Percentiles rank a stretch among this genome's conserved stretches.
These are phyloP conservation scores for Bombus impatiens DNA, from an alignment of 1,140 invertebrate genomes.

Conservation along the genomic window DNA sequence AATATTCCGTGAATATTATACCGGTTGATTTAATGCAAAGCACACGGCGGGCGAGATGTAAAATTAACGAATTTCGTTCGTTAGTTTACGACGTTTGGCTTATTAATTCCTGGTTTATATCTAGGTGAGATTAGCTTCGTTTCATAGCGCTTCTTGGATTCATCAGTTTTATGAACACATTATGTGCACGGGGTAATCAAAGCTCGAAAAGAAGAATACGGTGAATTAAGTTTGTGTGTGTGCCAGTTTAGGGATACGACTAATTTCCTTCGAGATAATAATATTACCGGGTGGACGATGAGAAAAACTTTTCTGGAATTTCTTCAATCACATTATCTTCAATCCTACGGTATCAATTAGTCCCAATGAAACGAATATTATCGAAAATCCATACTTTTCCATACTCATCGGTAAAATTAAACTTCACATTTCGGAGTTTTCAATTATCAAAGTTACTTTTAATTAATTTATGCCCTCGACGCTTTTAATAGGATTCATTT, in stretches of 20 bases:
- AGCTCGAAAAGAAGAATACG: no score
- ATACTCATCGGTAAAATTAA: not conserved
- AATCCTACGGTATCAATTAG: not conserved
- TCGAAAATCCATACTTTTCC: not conserved
- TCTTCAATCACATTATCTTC: not conserved
- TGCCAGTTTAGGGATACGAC: not conserved
- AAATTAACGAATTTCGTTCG: not conserved
- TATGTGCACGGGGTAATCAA: not conserved
- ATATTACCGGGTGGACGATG: not conserved
- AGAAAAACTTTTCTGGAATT: not conserved
- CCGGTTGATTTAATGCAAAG: not conserved
- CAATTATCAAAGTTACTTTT: not conserved
- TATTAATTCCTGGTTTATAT: not conserved
- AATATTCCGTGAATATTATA: constrained; percentile 34
- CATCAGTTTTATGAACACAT: not conserved
- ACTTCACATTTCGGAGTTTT: not conserved
- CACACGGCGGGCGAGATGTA: not conserved
- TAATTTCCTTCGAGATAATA: no score
- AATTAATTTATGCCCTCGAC: not conserved
- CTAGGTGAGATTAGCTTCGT: not conserved
- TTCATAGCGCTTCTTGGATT: not conserved
- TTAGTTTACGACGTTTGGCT: not conserved
- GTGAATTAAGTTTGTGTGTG: not conserved
- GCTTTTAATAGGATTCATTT: no score
- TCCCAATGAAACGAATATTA: not conserved